phyloP scores from a whole-genome alignment of 2,888 invertebrate genomes.

The Xestia ashworthii region DNA sequence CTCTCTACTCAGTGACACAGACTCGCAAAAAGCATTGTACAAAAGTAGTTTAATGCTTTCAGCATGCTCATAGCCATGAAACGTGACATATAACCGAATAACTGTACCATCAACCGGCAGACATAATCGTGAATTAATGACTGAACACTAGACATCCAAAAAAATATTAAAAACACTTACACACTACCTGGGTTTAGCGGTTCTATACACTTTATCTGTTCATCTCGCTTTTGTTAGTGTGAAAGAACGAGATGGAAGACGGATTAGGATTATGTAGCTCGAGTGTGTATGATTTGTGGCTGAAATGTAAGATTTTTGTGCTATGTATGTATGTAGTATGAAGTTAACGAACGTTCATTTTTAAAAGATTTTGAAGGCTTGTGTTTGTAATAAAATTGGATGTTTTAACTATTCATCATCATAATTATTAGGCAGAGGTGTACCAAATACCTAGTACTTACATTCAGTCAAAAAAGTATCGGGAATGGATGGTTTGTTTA shows the following conservation, averaged over 20 bases:
- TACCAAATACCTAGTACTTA: neutral
- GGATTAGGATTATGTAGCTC: slow-evolving; percentile 45
- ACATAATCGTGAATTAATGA: slow-evolving; percentile 85
- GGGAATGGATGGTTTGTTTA: too few relatives aligned
- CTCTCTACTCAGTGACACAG: slow-evolving; percentile 2
- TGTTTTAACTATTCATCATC: neutral
- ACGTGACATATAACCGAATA: slow-evolving; percentile 71
- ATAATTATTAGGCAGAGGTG: neutral
- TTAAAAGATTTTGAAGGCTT: neutral
- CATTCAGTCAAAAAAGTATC: too few relatives aligned
- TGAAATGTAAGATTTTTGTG: slow-evolving; percentile 32
- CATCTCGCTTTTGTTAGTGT: slow-evolving; percentile 34
- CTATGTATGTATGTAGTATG: neutral
- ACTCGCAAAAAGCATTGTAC: slow-evolving; percentile 53
- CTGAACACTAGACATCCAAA: slow-evolving; percentile 62
- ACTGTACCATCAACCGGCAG: slow-evolving; percentile 67
- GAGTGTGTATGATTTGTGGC: slow-evolving; percentile 53
- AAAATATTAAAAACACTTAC: slow-evolving; percentile 48
- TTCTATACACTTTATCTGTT: slow-evolving; percentile 37
- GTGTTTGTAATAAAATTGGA: neutral
- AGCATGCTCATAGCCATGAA: slow-evolving; percentile 73
- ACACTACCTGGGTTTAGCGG: slow-evolving; percentile 57
- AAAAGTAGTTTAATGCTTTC: slow-evolving; percentile 67
- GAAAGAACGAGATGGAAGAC: slow-evolving; percentile 20
- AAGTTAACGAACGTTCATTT: slow-evolving; percentile 49